phyloP scores from a whole-genome alignment of 1,140 invertebrate genomes.

The Drosophila busckii region DNA sequence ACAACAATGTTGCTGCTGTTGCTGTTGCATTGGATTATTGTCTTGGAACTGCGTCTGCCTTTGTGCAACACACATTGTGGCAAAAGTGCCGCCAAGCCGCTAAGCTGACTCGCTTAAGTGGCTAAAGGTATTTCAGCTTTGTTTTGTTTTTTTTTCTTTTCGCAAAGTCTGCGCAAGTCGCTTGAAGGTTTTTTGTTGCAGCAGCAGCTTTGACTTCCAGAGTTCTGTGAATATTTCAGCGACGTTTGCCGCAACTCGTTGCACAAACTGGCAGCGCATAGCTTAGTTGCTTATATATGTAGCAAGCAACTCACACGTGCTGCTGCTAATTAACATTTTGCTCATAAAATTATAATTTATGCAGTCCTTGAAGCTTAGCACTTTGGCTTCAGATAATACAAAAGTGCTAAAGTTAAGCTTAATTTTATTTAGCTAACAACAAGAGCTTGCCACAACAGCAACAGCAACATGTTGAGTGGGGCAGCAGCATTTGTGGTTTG shows the following conservation, averaged over 20 bases:
- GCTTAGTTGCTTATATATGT: conserved; percentile 35
- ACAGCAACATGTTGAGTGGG: conserved; percentile 11
- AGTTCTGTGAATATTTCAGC: conserved; percentile 58
- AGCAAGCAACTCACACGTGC: conserved; percentile 47
- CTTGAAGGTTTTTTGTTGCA: conserved; percentile 8
- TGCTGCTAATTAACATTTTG: conserved; percentile 66
- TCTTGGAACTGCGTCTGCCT: conserved; percentile 3
- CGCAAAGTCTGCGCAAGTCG: conserved; percentile 14
- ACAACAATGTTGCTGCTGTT: conserved; percentile 16
- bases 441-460: neutral
- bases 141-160: conserved; percentile 30
- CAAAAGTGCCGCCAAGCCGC: conserved; percentile 24
- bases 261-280: conserved; percentile 38
- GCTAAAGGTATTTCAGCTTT: conserved; percentile 33
- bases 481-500: conserved; percentile 9
- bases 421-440: conserved; percentile 16
- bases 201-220: neutral
- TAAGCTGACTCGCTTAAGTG: conserved; percentile 59
- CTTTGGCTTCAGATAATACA: no score
- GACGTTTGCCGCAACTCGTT: conserved; percentile 21
- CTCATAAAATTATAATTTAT: conserved; percentile 54
- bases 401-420: conserved; percentile 14
- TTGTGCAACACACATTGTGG: conserved; percentile 31
- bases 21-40: conserved; percentile 4
- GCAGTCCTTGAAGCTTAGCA: conserved; percentile 41